A percentile compares a stretch with the other conserved stretches of the same genome.
Evolutionary conservation across 2,888 invertebrate genomes (phyloP).

Genomic region (Chrysolina americana): DNA sequence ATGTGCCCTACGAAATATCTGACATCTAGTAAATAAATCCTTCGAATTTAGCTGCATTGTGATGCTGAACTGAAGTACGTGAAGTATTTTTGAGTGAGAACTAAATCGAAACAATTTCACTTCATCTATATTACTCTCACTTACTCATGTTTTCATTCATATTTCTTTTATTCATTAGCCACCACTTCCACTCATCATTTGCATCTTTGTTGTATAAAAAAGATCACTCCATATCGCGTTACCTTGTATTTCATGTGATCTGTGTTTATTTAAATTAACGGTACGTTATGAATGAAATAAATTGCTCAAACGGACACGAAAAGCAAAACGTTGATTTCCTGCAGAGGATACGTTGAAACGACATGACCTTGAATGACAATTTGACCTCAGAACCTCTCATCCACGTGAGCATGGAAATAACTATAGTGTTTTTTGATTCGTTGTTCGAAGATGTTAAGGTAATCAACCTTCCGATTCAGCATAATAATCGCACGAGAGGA

Average conservation of each 20-base stretch:
- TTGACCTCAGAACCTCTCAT: slow-evolving; percentile 52
- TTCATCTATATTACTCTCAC: too few relatives aligned
- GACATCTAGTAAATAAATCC: too few relatives aligned
- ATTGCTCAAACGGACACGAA: slow-evolving; percentile 46
- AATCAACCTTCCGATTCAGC: background rate
- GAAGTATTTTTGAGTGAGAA: too few relatives aligned
- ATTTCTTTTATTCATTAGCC: too few relatives aligned
- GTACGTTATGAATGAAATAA: slow-evolving; percentile 40
- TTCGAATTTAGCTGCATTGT: too few relatives aligned
- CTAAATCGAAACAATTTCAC: too few relatives aligned
- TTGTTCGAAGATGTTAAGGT: background rate
- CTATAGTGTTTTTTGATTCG: background rate
- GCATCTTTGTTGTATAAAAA: too few relatives aligned
- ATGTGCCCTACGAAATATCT: too few relatives aligned
- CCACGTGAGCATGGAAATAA: background rate
- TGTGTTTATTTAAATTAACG: slow-evolving; percentile 10
- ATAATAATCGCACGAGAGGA: background rate
- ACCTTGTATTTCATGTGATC: background rate
- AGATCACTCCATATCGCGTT: background rate
- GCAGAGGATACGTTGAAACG: slow-evolving; percentile 51
- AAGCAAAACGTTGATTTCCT: slow-evolving; percentile 55
- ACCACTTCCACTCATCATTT: too few relatives aligned
- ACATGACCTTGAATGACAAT: slow-evolving; percentile 54
- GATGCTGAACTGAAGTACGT: too few relatives aligned
- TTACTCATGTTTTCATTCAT: too few relatives aligned